Evolutionary conservation across 2,113 vertebrate species (phyloP), one percentile per base, ranked within the genome.

Genomic region (Astatotilapia flaviijosephi): DNA sequence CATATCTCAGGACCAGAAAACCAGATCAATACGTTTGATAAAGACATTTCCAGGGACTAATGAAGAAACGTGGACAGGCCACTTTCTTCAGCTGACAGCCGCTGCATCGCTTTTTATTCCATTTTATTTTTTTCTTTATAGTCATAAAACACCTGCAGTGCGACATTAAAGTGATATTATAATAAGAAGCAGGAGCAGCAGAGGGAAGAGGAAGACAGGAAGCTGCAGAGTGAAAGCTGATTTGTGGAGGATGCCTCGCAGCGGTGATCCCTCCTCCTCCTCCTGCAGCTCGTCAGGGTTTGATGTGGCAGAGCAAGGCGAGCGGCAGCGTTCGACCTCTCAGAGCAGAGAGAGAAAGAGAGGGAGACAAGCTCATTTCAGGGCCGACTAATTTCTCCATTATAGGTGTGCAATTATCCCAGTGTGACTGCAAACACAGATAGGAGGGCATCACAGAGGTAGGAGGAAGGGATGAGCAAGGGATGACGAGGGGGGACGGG

Each of bases 301-400:
- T 92, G 90, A 95, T 94, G 92, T 93, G 86, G 93, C 91, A 77
- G 91, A 92, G 88, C 80, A 75, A 92, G 88, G 37, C 65, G 47
- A 83, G 85, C 15, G 40, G 26, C 53, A 31, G 58, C 77, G 17
- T 40, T 88, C 75, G 68, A 84, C 77, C 85, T 91, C 86, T 89
- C 91, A 85, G 83, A 89, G 84, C 79, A 75, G 35, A 42, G 58
- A 89, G 83, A 55, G 9, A 83, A 68, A 84, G 79, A 49, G 86
- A 83, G 75, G 83, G 81, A 83, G 90, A 91, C 92, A 93, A 95
- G 95, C 94, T 95, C 93, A 96, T 96, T 96, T 96, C 95, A 95
- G 95, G 95, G 94, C 93, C 88, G 94, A 95, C 92, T 96, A 96
- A 96, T 96, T 96, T 95, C 94, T 93, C 95, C 93, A 95, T 96